Evolutionary conservation across 1,140 invertebrate species (phyloP).

Genomic region (Asbolus verrucosus): DNA sequence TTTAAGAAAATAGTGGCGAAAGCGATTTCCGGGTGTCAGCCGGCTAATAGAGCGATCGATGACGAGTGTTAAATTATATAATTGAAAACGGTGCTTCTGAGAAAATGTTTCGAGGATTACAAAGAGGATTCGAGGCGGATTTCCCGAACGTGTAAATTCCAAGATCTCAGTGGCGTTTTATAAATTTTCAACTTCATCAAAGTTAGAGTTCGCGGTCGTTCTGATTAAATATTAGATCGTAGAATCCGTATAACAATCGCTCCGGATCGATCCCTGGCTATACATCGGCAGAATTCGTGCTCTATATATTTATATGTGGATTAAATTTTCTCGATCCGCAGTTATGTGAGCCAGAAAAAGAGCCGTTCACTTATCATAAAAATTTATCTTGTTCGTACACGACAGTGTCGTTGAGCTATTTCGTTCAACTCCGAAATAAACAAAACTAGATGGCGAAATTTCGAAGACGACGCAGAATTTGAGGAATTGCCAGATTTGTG

Average conservation of each 20-base stretch:
- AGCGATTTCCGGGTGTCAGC: background rate
- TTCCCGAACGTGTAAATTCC: background rate
- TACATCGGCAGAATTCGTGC: background rate
- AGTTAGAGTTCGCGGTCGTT: background rate
- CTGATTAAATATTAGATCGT: background rate
- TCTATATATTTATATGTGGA: background rate
- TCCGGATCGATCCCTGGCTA: background rate
- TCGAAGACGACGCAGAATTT: slow-evolving; percentile 20
- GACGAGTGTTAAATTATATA: background rate
- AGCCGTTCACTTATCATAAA: slow-evolving; percentile 32
- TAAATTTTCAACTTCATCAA: slow-evolving; percentile 11
- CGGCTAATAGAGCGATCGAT: background rate
- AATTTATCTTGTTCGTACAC: slow-evolving; percentile 32
- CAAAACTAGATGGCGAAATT: slow-evolving; percentile 4
- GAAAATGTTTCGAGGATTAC: background rate
- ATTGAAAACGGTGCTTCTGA: background rate
- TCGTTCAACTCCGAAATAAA: slow-evolving; percentile 21
- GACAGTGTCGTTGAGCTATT: slow-evolving; percentile 8
- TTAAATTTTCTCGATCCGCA: slow-evolving; percentile 16
- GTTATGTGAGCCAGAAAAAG: slow-evolving; percentile 19
- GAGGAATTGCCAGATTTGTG: slow-evolving; percentile 48
- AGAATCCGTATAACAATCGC: background rate
- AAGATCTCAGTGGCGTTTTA: background rate
- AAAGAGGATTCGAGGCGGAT: background rate
- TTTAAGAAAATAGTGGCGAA: no score